Conservation (phyloP, 2,888 invertebrate species). For the Himalopsyche tibetana region DNA sequence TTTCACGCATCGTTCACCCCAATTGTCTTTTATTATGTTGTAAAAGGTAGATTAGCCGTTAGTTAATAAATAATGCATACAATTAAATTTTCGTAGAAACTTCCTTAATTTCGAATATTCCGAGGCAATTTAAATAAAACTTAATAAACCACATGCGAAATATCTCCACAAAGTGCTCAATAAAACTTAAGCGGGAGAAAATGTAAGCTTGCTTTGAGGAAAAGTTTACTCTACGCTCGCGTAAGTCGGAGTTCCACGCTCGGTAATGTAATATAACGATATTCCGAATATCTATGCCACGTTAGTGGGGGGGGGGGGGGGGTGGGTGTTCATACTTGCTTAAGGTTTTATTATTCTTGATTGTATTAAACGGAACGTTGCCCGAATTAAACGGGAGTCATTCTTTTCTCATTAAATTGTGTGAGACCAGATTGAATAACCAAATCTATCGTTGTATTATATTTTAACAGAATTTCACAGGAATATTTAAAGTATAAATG, state of each 20-base stretch:
- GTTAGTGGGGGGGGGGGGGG: background rate
- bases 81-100: background rate
- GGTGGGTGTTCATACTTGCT: background rate
- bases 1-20: too few species aligned
- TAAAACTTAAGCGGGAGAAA: slow-evolving; percentile 17
- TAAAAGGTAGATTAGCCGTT: background rate
- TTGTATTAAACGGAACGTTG: background rate
- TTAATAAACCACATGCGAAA: slow-evolving; percentile 42
- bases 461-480: background rate
- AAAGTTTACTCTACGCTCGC: slow-evolving; percentile 31
- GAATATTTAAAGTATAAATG: background rate
- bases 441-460: background rate
- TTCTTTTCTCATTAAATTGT: slow-evolving; percentile 19
- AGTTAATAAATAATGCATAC: slow-evolving; percentile 11
- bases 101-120: slow-evolving; percentile 1
- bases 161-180: slow-evolving; percentile 27
- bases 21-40: too few species aligned
- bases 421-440: background rate
- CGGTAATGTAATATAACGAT: slow-evolving; percentile 43
- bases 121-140: slow-evolving; percentile 21
- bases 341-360: slow-evolving; percentile 38
- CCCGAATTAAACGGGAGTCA: background rate
- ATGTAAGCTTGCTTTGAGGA: background rate
- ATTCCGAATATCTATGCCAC: slow-evolving; percentile 36
- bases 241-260: background rate